A percentile compares a stretch with the other conserved stretches of the same genome.
Evolutionary conservation across 2,113 vertebrate species (phyloP).

Genomic region (Onychorhynchus coronatus): DNA sequence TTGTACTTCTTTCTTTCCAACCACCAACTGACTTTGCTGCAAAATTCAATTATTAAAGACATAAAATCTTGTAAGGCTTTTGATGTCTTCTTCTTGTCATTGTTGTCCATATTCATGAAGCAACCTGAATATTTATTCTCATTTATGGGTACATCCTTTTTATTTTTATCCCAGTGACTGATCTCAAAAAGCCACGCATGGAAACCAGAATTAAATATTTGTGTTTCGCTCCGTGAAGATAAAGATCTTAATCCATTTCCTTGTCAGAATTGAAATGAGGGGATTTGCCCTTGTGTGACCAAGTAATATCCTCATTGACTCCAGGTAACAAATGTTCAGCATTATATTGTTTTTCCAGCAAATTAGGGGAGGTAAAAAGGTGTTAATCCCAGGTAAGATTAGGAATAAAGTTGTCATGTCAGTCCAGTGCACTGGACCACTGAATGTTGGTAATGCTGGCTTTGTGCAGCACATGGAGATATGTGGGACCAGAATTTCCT

Average conservation of each 20-base stretch:
- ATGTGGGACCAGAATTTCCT: neutral
- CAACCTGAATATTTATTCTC: neutral
- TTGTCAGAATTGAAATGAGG: constrained; percentile 22
- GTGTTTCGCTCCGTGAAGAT: neutral
- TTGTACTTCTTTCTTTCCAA: neutral
- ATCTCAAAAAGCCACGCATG: neutral
- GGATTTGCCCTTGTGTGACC: constrained; percentile 4
- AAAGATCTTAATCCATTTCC: constrained; percentile 7
- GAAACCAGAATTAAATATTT: constrained; percentile 23
- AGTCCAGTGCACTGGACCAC: neutral
- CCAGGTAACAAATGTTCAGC: neutral
- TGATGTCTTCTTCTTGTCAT: neutral
- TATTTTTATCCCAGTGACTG: neutral
- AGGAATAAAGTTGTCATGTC: neutral
- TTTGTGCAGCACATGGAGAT: neutral
- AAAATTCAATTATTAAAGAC: neutral
- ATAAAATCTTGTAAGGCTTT: neutral
- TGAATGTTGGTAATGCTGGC: neutral
- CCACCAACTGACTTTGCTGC: neutral
- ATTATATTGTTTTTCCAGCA: neutral
- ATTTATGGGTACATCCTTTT: neutral
- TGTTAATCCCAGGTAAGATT: neutral
- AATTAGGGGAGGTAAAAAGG: neutral
- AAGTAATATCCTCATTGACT: neutral
- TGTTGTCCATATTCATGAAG: constrained; percentile 13